Conservation (phyloP, 2,113 vertebrate genomes). For the Ariopsis seemanni region DNA sequence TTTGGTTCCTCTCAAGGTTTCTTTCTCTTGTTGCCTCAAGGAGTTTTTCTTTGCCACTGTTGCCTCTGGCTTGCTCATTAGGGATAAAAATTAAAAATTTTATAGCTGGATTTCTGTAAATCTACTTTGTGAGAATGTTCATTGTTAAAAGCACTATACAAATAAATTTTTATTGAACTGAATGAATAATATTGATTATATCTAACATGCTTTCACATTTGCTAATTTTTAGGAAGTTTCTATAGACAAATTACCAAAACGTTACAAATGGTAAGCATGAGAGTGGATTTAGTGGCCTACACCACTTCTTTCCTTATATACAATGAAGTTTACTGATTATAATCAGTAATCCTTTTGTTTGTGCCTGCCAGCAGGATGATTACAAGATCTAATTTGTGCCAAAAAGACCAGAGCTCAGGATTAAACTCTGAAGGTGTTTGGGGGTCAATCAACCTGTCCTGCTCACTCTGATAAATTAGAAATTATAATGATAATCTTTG, state of each 20-base stretch:
- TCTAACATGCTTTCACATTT: background rate
- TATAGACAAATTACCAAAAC: background rate
- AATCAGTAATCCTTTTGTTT: background rate
- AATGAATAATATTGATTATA: background rate
- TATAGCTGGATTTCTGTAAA: background rate
- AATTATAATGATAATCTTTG: background rate
- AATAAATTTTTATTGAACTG: background rate
- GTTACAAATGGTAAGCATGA: background rate
- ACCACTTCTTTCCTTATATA: background rate
- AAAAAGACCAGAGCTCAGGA: background rate
- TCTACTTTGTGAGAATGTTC: background rate
- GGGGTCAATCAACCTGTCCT: background rate
- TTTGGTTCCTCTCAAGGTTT: background rate
- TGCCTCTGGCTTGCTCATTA: background rate
- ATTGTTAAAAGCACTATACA: background rate
- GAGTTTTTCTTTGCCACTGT: background rate
- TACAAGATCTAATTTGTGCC: background rate
- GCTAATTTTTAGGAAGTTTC: background rate
- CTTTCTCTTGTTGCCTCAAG: background rate
- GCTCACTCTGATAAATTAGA: background rate
- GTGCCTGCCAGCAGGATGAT: background rate
- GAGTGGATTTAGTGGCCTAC: background rate
- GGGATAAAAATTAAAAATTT: background rate
- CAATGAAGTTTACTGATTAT: background rate
- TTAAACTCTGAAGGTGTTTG: background rate